Evolutionary conservation across 2,113 vertebrate genomes (phyloP), one percentile per base, ranked within the genome.

Genomic region (Stictonetta naevosa): DNA sequence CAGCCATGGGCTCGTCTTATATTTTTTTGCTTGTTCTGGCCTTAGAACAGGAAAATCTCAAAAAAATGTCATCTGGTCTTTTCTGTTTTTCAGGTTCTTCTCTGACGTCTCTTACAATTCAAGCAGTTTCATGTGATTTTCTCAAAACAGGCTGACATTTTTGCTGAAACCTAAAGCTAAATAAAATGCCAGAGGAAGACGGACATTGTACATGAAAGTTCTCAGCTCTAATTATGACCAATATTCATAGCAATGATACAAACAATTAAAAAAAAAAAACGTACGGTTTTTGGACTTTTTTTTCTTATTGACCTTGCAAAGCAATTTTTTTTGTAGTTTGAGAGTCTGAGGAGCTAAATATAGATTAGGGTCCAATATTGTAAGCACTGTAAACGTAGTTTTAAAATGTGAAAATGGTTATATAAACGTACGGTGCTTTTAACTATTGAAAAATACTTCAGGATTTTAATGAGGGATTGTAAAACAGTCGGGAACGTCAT

Each of bases 121-220:
- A 40, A 36, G 1, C 1, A 90, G 40, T 15, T 84, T 69, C 11
- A n/a, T 0, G 0, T 20, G 8, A 52, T 52, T 92, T 86, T 25
- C 50, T 52, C 13, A 52, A 52, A 26, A 26, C 21, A 52, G 12
- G 56, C 31, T 58, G 56, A 31, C 2, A 8, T 64, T 90, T 78
- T 85, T 68, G 16, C 71, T 76, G 40, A 83, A 87, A 71, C 2
- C 2, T 28, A 81, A 67, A 6, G 48, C 8, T 25, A 29, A 26
- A 66, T 64, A 56, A 76, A 83, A n/a, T 5, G 10, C 56, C 34
- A 42, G 13, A 18, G 15, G 60, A 81, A 71, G 22, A 50, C 6
- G 6, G 74, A 28, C 5, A n/a, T 31, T 8, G 6, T 17, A 36
- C 6, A 23, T 1, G 44, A 11, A 75, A 25, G 4, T 25, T 44